Conservation (phyloP, 1,140 invertebrate genomes). For the Sinonovacula constricta region DNA sequence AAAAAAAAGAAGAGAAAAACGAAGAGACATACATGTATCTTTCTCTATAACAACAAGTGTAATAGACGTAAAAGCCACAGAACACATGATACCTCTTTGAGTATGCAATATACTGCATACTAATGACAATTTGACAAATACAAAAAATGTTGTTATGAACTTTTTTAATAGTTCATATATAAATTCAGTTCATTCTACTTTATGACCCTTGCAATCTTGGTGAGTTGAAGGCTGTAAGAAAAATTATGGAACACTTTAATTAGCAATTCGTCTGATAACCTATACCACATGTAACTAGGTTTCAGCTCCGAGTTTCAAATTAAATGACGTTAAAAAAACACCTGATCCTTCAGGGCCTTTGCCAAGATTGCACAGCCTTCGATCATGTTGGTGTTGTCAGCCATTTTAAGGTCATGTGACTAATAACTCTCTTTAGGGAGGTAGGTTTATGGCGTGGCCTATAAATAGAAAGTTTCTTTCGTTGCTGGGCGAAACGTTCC, state of each 20-base stretch:
- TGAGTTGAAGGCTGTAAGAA: neutral
- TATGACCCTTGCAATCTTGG: neutral
- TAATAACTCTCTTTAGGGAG: constrained; percentile 4
- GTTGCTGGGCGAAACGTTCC: no score
- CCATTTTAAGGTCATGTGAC: constrained; percentile 49
- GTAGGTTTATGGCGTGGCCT: no score
- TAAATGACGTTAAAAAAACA: constrained; percentile 19
- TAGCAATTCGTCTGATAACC: neutral
- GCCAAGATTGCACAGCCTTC: constrained; percentile 64
- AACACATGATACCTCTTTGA: neutral
- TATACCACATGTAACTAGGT: neutral
- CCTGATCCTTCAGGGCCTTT: constrained; percentile 64
- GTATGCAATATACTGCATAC: neutral
- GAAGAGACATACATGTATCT: no score
- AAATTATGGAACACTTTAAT: neutral
- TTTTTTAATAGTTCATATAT: neutral
- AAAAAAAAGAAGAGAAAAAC: no score
- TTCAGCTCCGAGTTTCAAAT: neutral
- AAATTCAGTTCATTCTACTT: constrained; percentile 1
- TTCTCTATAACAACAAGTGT: no score
- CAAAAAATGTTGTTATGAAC: neutral
- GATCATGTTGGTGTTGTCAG: constrained; percentile 10
- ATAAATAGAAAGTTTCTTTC: no score
- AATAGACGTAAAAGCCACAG: no score
- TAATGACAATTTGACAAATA: no score